These are phyloP conservation scores for Proterorhinus semilunaris DNA, from an alignment of 2,113 vertebrate species.

Conservation along the genomic window DNA sequence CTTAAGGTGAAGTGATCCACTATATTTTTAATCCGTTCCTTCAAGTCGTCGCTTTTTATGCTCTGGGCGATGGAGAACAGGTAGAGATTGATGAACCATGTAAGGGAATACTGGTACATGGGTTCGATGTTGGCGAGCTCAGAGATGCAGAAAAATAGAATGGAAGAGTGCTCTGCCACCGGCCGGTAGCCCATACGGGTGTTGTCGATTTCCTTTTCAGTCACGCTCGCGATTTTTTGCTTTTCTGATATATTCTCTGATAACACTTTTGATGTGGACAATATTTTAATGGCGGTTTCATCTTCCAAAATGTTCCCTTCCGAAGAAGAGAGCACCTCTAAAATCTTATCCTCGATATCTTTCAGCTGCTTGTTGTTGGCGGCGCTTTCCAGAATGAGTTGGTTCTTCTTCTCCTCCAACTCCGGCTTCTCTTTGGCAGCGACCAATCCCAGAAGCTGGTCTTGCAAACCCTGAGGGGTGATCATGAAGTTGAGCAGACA, in stretches of 20 bases:
- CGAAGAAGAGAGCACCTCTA: conserved; percentile 88
- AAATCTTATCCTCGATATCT: conserved; percentile 92
- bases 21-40: conserved; percentile 70
- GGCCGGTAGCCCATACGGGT: conserved; percentile 86
- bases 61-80: conserved; percentile 86
- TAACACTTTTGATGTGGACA: conserved; percentile 87
- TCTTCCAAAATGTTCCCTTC: conserved; percentile 95
- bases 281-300: conserved; percentile 85
- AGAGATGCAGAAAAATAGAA: conserved; percentile 89
- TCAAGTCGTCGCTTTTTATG: conserved; percentile 80
- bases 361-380: conserved; percentile 91
- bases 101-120: conserved; percentile 93
- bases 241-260: conserved; percentile 89
- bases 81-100: conserved; percentile 92
- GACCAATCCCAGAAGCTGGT: conserved; percentile 89
- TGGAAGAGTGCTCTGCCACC: conserved; percentile 82
- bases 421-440: conserved; percentile 88
- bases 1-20: conserved; percentile 86
- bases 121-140: conserved; percentile 89
- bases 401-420: conserved; percentile 89
- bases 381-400: conserved; percentile 86
- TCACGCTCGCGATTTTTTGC: conserved; percentile 86
- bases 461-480: conserved; percentile 88
- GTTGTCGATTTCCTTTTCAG: conserved; percentile 84
- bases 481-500: conserved; percentile 85